A percentile compares a stretch with the other conserved stretches of the same genome.
Evolutionary conservation across 2,113 vertebrate genomes (phyloP).

Genomic region (Mustela lutreola): DNA sequence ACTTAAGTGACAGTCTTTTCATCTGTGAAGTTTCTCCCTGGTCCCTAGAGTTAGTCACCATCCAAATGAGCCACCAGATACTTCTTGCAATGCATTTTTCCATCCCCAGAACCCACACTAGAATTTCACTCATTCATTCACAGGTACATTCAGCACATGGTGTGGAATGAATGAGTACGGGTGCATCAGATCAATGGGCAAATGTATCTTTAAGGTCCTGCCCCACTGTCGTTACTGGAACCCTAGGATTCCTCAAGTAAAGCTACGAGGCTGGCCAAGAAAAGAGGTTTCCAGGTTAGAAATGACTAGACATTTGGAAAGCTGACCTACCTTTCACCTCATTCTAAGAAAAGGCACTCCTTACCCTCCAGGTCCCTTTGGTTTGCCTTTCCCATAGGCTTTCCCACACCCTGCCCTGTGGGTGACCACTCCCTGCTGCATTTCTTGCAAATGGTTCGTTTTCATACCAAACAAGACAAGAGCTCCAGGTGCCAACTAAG

Average conservation of each 20-base stretch:
- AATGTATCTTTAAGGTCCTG: neutral
- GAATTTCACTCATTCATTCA: neutral
- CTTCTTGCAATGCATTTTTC: neutral
- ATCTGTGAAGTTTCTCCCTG: neutral
- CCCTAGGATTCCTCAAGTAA: neutral
- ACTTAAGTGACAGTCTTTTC: neutral
- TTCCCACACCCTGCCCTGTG: neutral
- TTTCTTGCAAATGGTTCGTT: slow-evolving; percentile 66
- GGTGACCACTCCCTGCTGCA: slow-evolving; percentile 33
- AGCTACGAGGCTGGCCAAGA: neutral
- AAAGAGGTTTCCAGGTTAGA: neutral
- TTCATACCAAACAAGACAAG: slow-evolving; percentile 59
- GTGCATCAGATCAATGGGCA: neutral
- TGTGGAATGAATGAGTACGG: neutral
- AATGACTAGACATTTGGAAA: slow-evolving; percentile 18
- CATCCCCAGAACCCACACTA: neutral
- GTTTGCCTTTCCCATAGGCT: slow-evolving; percentile 69
- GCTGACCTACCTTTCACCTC: slow-evolving; percentile 73
- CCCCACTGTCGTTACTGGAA: neutral
- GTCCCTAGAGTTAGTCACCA: neutral
- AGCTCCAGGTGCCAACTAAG: neutral
- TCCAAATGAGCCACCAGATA: neutral
- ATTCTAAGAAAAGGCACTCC: slow-evolving; percentile 57
- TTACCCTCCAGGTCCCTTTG: neutral
- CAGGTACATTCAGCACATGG: neutral